Percentiles rank a stretch among this genome's conserved stretches.
phyloP scores from a whole-genome alignment of 2,797 vertebrate genomes.

The Phalanger gymnotis region DNA sequence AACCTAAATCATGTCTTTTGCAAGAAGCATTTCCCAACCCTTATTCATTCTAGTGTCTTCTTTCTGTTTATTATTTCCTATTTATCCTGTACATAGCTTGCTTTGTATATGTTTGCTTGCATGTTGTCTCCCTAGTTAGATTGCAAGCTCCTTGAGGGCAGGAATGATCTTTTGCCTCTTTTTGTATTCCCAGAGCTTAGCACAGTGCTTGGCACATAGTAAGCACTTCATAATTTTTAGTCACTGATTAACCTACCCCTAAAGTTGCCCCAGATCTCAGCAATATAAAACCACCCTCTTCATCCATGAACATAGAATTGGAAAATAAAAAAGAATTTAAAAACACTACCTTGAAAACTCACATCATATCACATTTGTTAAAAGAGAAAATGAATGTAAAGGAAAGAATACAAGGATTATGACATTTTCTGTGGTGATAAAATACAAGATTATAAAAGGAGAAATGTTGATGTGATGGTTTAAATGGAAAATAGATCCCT shows the following conservation, averaged over 20 bases:
- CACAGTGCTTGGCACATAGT: not conserved
- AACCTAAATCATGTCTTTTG: not conserved
- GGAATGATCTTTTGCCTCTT: not conserved
- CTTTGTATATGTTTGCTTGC: not conserved
- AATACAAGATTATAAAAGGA: not conserved
- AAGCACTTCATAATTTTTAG: not conserved
- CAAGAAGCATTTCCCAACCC: not conserved
- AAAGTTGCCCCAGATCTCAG: slow-evolving; percentile 36
- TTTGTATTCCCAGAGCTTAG: not conserved
- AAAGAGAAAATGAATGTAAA: not conserved
- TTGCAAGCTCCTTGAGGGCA: not conserved
- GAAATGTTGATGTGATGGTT: not conserved
- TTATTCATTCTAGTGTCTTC: not conserved
- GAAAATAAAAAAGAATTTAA: slow-evolving; percentile 11
- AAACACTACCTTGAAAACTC: slow-evolving; percentile 1
- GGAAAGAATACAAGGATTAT: not conserved
- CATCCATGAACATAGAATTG: slow-evolving; percentile 48
- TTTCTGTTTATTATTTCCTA: not conserved
- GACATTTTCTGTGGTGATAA: not conserved
- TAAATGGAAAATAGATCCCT: not conserved
- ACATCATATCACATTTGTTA: slow-evolving; percentile 8
- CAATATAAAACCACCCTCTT: slow-evolving; percentile 46
- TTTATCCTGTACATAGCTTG: not conserved
- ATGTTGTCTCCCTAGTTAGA: not conserved
- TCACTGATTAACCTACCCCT: not conserved